Conservation (phyloP, 2,797 vertebrate species). For the Lutra lutra region DNA sequence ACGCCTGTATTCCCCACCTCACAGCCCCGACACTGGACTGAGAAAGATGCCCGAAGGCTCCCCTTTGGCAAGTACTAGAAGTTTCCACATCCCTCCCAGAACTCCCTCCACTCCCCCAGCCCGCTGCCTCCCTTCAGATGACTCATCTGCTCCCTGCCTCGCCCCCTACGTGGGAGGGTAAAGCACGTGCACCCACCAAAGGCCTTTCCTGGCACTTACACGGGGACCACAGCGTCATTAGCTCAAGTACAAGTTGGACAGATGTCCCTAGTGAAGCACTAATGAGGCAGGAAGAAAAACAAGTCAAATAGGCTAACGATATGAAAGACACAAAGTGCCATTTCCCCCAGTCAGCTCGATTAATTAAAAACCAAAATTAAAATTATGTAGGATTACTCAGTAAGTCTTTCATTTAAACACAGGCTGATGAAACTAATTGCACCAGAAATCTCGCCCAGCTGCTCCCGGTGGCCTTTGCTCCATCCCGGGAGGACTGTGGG, state of each 20-base stretch:
- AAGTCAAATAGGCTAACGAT: neutral
- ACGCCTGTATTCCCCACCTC: accelerated
- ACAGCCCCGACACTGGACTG: accelerated
- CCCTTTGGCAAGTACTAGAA: too few relatives aligned
- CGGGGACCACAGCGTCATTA: neutral
- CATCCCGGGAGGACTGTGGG: neutral
- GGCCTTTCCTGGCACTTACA: neutral
- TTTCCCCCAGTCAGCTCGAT: conserved; percentile 14
- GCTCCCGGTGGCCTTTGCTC: neutral
- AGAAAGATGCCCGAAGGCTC: accelerated
- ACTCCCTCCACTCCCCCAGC: accelerated
- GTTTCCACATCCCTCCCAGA: neutral
- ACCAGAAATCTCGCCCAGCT: neutral
- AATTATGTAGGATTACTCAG: neutral
- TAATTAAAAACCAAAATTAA: conserved; percentile 45
- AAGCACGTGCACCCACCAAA: neutral
- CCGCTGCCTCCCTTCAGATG: accelerated
- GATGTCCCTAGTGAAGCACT: neutral
- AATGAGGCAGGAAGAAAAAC: neutral
- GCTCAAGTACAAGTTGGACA: neutral
- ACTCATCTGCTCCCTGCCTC: neutral
- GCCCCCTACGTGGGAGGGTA: accelerated
- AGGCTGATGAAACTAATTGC: conserved; percentile 11
- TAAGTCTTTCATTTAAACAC: conserved; percentile 47
- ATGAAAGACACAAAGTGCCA: neutral